Evolutionary conservation across 2,888 invertebrate genomes (phyloP).

Genomic region (Phasia obesa): DNA sequence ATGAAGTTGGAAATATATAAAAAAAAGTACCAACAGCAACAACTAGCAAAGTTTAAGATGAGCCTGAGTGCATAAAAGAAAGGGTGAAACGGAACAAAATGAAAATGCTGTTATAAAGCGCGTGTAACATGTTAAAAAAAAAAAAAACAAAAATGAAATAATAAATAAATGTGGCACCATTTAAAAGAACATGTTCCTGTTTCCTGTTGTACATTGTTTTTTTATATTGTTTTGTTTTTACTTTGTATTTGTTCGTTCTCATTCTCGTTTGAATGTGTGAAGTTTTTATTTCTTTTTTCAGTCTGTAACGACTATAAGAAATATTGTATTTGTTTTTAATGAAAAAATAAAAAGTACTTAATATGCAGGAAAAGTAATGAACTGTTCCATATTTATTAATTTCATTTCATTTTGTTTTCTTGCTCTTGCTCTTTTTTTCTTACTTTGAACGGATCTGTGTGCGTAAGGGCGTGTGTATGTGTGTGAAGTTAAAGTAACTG

Average conservation of each 20-base stretch:
- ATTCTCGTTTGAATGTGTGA: slow-evolving; percentile 11
- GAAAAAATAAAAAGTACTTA: slow-evolving; percentile 36
- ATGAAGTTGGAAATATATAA: slow-evolving; percentile 27
- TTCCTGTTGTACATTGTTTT: slow-evolving; percentile 55
- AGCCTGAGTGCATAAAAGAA: not conserved
- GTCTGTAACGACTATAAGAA: slow-evolving; percentile 3
- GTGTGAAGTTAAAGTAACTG: not conserved
- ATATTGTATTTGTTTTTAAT: slow-evolving; percentile 29
- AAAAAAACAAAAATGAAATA: slow-evolving; percentile 69
- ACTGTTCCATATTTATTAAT: slow-evolving; percentile 40
- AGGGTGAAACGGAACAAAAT: slow-evolving; percentile 16
- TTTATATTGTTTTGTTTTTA: slow-evolving; percentile 22
- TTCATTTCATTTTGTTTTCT: slow-evolving; percentile 34
- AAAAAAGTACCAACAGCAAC: slow-evolving; percentile 62
- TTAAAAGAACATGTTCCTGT: slow-evolving; percentile 65
- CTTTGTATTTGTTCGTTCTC: slow-evolving; percentile 46
- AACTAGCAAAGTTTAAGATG: slow-evolving; percentile 43
- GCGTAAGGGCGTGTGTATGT: slow-evolving; percentile 1
- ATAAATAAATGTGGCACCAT: slow-evolving; percentile 69
- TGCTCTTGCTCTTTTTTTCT: not conserved
- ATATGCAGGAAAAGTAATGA: slow-evolving; percentile 59
- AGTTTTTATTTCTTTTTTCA: not conserved
- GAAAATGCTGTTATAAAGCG: slow-evolving; percentile 52
- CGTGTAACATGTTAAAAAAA: slow-evolving; percentile 63
- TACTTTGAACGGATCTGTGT: not conserved